Evolutionary conservation across 1,140 invertebrate genomes (phyloP).

Genomic region (Muscidifurax raptorellus): DNA sequence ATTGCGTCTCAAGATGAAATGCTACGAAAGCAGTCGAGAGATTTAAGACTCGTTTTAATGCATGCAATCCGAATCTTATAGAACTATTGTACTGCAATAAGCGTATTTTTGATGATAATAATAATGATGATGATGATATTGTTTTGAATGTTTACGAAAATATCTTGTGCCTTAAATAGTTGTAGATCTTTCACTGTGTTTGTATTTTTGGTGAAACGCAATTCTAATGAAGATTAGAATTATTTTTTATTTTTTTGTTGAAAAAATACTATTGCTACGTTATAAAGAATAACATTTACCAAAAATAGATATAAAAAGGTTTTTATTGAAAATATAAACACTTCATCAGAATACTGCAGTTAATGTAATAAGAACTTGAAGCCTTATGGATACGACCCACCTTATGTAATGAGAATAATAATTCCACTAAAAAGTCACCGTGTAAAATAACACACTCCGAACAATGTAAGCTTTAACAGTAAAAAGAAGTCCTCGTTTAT

Average conservation of each 20-base stretch:
- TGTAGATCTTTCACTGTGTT: conserved; percentile 37
- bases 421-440: conserved; percentile 26
- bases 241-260: conserved; percentile 13
- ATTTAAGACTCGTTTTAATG: conserved; percentile 23
- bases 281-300: conserved; percentile 32
- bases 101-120: neutral
- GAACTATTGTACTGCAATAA: conserved; percentile 13
- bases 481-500: conserved; percentile 28
- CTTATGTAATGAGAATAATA: conserved; percentile 32
- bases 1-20: neutral
- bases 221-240: conserved; percentile 34
- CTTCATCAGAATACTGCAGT: neutral
- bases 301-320: conserved; percentile 48
- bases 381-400: neutral
- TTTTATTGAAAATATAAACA: conserved; percentile 48
- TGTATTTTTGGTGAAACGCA: conserved; percentile 41
- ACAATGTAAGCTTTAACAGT: conserved; percentile 63
- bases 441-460: conserved; percentile 25
- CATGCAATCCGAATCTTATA: neutral
- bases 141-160: neutral
- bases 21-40: neutral
- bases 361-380: neutral
- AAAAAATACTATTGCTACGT: conserved; percentile 9
- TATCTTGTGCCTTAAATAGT: conserved; percentile 41
- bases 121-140: neutral